A percentile compares a stretch with the other conserved stretches of the same genome.
phyloP scores from a whole-genome alignment of 2,888 invertebrate species.

The Tethea ocularis region DNA sequence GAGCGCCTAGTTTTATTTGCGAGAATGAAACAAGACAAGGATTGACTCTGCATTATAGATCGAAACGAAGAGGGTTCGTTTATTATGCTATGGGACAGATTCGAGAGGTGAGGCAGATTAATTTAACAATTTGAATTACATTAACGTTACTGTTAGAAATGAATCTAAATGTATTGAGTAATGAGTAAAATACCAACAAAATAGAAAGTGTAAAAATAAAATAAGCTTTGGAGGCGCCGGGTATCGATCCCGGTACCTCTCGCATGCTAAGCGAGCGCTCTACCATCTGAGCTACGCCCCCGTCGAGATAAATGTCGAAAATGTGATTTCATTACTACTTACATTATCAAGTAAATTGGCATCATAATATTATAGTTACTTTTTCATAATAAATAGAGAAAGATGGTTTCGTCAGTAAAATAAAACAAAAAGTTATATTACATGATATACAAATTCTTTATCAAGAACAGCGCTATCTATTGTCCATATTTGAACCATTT shows the following conservation, averaged over 20 bases:
- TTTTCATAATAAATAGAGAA: too few relatives aligned
- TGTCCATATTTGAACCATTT: not conserved
- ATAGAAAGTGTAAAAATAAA: not conserved
- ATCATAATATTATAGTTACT: not conserved
- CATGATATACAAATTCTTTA: not conserved
- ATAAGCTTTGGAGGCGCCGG: constrained; percentile 60
- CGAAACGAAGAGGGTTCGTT: constrained; percentile 96
- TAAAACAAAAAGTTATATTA: too few relatives aligned
- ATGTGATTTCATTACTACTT: not conserved
- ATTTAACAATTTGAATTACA: not conserved
- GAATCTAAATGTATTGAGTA: too few relatives aligned
- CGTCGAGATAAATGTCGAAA: constrained; percentile 21
- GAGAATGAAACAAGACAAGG: constrained; percentile 97
- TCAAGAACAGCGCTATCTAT: constrained; percentile 1
- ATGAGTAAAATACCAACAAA: too few relatives aligned
- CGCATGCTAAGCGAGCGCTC: constrained; percentile 63
- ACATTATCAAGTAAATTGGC: too few relatives aligned
- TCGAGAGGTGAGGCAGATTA: constrained; percentile 85
- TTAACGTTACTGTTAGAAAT: too few relatives aligned
- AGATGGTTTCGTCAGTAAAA: too few relatives aligned
- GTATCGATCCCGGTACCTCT: constrained; percentile 73
- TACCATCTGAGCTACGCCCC: constrained; percentile 78
- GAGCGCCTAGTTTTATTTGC: constrained; percentile 98
- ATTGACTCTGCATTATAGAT: constrained; percentile 95
- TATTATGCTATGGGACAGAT: constrained; percentile 99